Base-by-base conservation (phyloP, 2,888 invertebrate genomes). In the Orthosia gothica region DNA sequence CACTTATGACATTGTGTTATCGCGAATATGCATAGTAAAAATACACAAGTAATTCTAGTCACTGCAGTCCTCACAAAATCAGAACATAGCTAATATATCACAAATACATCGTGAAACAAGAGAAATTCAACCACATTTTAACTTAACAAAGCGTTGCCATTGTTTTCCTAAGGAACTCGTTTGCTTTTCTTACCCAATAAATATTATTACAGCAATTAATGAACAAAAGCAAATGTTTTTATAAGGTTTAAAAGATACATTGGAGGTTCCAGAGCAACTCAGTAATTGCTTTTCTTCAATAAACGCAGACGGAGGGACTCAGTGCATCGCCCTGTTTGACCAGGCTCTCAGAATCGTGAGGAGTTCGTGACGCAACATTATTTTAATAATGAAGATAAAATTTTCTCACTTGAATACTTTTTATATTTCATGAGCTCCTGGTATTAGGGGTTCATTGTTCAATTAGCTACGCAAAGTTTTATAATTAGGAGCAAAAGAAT, bases 211-310 rank as follows among this genome's bases (percentile, higher is more conserved):
- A 65, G 61, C 54, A 67, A 67, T 45, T 65, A 69, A 79, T 68
- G 74, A 79, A 69, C 67, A 68, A 70, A 67, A 79, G 70, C 57
- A 66, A 82, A 71, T 83, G 55, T 71, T 79, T 74, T 61, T 5
- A 47, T 55, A 70, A 64, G 74, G 70, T 62, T 81, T 52, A 49
- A 23, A 64, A 64, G 58, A 71, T 70, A 79, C 65, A 61, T 79
- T 18, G 63, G 49, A 61, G 47, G 64, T 79, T 80, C 63, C 20
- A 62, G 64, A 49, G 40, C 32, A 67, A 58, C 83, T 50, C 61
- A 20, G 79, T 79, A 83, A 82, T 82, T 82, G 64, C 71, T 75
- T 82, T 82, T 72, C 75, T 75, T 79, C 57, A 80, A 70, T 82
- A 75, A 83, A 75, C 69, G 62, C 64, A 67, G 79, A 71, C 23